A percentile compares a stretch with the other conserved stretches of the same genome.
Evolutionary conservation across 2,888 invertebrate genomes (phyloP).

Genomic region (Rhagonycha fulva): DNA sequence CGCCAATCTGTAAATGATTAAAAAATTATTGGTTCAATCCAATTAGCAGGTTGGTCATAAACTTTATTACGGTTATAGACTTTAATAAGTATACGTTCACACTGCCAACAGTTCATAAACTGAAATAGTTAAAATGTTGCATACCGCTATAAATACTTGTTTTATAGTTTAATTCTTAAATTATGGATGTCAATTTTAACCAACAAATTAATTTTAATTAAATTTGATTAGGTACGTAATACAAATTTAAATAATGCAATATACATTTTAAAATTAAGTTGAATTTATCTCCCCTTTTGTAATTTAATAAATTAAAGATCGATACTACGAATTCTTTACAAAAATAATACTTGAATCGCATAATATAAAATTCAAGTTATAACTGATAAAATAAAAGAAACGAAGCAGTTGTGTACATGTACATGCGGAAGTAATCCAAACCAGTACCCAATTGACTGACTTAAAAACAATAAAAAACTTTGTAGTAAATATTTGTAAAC

Average conservation of each 20-base stretch:
- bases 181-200: neutral
- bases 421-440: no score
- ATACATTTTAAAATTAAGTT: neutral
- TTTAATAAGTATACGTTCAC: neutral
- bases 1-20: neutral
- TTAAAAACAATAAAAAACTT: no score
- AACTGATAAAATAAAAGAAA: no score
- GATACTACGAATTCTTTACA: neutral
- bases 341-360: neutral
- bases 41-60: neutral
- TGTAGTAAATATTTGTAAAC: no score
- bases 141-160: neutral
- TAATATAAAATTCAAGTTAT: neutral
- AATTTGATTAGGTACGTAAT: neutral
- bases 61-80: neutral
- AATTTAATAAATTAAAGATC: neutral
- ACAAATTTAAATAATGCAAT: neutral
- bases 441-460: no score
- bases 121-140: neutral
- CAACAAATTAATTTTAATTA: neutral
- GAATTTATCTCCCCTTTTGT: neutral
- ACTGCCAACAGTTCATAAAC: neutral
- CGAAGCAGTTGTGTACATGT: no score
- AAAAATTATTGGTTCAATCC: neutral
- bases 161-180: neutral